Base-by-base conservation (phyloP, 1,140 invertebrate species). In the Temnothorax longispinosus region DNA sequence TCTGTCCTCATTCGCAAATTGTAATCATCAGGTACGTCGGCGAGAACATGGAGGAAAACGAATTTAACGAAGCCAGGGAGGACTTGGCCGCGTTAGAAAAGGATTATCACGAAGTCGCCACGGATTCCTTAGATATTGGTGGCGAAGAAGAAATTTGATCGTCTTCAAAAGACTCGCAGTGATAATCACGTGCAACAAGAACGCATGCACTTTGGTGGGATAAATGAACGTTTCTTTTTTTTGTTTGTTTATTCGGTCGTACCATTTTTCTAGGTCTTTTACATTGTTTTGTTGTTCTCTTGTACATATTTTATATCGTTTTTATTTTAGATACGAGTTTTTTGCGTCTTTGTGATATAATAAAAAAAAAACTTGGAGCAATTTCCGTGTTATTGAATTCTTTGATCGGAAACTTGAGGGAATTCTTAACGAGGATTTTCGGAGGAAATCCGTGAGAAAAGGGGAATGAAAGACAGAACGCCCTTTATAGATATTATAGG, bases 61-160 rank as follows among this genome's bases (percentile, higher is more conserved):
- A 97, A 91, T 97, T 97, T 93, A 95, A 95, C 50, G 97, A 97
- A 91, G 97, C 97, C 52, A 94, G 98, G 80, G 98, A 98, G 95
- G 98, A 98, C 95, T 94, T 96, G 15, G 96, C 90, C 0, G 90
- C 89, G 0, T 71, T 91, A 41, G 90, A 97, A 92, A 96, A 96
- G 88, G 96, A 97, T 80, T 94, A 94, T 62, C 91, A 94, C 54
- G 93, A 94, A 77, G 93, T 94, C 13, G 93, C 88, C 1, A 89
- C 92, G 60, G 93, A 94, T 74, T 91, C 95, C 35, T 92, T 94
- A 41, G 95, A 95, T 44, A 85, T 76, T 21, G 90, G 80, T 11
- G 93, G 87, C 21, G 93, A 82, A 38, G 89, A 89, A 27, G 89
- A 90, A 86, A 38, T 72, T 11, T 91, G 69, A 77, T 35, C 11